Conservation (phyloP, 2,113 vertebrate genomes). For the Cyanistes caeruleus region DNA sequence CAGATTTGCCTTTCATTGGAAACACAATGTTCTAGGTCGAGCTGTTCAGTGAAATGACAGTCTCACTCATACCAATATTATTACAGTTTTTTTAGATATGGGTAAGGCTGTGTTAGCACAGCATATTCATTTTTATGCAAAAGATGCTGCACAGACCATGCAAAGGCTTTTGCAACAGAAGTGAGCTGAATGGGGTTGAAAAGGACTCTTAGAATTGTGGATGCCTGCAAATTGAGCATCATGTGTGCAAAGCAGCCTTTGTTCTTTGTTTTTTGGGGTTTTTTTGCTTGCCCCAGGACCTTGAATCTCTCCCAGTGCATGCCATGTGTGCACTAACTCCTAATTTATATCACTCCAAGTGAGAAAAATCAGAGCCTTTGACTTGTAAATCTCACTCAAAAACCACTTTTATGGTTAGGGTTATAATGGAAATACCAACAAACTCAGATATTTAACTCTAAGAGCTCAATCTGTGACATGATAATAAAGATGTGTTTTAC, state of each 20-base stretch:
- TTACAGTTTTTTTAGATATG: background rate
- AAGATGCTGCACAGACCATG: background rate
- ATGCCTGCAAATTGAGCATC: background rate
- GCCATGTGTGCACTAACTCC: background rate
- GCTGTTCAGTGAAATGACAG: background rate
- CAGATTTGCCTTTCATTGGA: background rate
- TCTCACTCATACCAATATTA: background rate
- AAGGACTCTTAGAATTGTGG: background rate
- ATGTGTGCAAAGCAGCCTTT: background rate
- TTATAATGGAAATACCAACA: background rate
- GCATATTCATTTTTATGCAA: background rate
- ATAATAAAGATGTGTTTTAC: conserved; percentile 38
- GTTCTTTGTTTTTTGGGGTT: background rate
- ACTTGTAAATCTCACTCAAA: background rate
- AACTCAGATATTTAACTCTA: background rate
- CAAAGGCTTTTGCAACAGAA: background rate
- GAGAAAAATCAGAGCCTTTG: background rate
- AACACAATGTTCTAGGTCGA: background rate
- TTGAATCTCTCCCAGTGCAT: background rate
- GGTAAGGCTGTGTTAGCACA: background rate
- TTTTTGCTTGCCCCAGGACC: background rate
- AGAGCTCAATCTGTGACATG: background rate
- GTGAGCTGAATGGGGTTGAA: background rate
- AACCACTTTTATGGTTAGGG: background rate
- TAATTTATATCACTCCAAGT: background rate